Conservation (phyloP, 2,113 vertebrate species). For the Hippocampus barbouri region DNA sequence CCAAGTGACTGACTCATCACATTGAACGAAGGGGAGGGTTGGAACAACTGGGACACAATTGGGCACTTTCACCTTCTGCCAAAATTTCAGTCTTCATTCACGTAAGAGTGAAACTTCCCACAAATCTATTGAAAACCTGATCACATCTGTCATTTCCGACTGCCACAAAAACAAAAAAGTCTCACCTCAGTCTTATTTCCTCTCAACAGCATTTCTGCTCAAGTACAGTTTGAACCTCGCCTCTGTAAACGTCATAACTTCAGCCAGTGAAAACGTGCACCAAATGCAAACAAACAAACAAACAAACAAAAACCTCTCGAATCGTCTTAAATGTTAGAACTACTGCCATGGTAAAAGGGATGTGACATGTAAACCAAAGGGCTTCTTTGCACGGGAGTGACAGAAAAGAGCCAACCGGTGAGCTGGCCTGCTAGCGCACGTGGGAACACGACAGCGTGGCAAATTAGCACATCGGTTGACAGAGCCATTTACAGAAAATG, state of each 20-base stretch:
- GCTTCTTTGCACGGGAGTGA: slow-evolving; percentile 22
- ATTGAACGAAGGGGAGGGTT: slow-evolving; percentile 43
- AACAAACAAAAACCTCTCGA: slow-evolving; percentile 58
- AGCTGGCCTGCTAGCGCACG: slow-evolving; percentile 60
- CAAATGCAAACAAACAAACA: slow-evolving; percentile 65
- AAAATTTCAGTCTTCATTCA: slow-evolving; percentile 64
- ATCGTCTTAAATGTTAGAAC: slow-evolving; percentile 66
- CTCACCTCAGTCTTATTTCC: background rate
- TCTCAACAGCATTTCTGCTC: slow-evolving; percentile 2
- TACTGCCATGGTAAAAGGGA: slow-evolving; percentile 50
- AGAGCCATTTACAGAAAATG: slow-evolving; percentile 55
- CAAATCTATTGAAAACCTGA: slow-evolving; percentile 13
- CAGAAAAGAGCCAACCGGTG: slow-evolving; percentile 60
- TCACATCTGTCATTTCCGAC: background rate
- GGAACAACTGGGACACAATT: slow-evolving; percentile 54
- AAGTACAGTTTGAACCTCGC: slow-evolving; percentile 33
- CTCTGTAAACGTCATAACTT: slow-evolving; percentile 70
- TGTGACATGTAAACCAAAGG: slow-evolving; percentile 43
- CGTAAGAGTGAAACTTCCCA: slow-evolving; percentile 33
- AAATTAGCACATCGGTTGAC: slow-evolving; percentile 63
- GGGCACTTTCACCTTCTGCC: slow-evolving; percentile 61
- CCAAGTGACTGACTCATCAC: slow-evolving; percentile 29
- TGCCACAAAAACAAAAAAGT: slow-evolving; percentile 7
- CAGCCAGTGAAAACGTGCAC: slow-evolving; percentile 67
- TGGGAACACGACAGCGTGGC: slow-evolving; percentile 62